These are phyloP conservation scores for Eremophila alpestris DNA, from an alignment of 2,797 vertebrate species.

Conservation along the genomic window DNA sequence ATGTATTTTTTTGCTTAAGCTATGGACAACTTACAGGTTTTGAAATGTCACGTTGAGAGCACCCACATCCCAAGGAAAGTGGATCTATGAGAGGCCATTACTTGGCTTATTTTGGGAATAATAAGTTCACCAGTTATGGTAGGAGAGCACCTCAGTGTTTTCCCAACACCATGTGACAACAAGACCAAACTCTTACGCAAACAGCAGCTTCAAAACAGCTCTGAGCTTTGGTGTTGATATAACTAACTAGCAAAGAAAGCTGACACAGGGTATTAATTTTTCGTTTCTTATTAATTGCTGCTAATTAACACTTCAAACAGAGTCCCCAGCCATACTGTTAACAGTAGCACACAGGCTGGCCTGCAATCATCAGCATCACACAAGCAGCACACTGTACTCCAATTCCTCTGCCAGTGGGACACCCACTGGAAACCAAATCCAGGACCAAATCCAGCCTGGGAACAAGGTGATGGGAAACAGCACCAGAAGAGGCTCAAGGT, in stretches of 20 bases:
- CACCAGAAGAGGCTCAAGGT: background rate
- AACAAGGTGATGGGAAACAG: background rate
- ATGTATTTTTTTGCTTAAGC: background rate
- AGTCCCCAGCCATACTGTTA: constrained; percentile 39
- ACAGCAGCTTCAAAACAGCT: background rate
- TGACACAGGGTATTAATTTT: constrained; percentile 49
- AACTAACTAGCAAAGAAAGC: constrained; percentile 42
- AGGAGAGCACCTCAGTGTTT: background rate
- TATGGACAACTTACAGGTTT: background rate
- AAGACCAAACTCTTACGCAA: background rate
- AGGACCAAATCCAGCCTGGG: background rate
- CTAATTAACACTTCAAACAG: constrained; percentile 65
- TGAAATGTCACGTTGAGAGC: accelerated
- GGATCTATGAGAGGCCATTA: background rate
- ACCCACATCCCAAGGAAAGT: background rate
- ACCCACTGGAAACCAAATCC: background rate
- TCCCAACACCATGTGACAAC: background rate
- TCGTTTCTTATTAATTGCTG: constrained; percentile 58
- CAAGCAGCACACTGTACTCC: background rate
- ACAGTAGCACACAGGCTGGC: background rate
- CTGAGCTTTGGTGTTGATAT: constrained; percentile 1
- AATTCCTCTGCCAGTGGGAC: background rate
- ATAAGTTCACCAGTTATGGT: background rate
- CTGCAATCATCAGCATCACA: background rate
- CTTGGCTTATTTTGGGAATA: background rate